phyloP scores from a whole-genome alignment of 1,140 invertebrate genomes.

The Pogonomyrmex barbatus region DNA sequence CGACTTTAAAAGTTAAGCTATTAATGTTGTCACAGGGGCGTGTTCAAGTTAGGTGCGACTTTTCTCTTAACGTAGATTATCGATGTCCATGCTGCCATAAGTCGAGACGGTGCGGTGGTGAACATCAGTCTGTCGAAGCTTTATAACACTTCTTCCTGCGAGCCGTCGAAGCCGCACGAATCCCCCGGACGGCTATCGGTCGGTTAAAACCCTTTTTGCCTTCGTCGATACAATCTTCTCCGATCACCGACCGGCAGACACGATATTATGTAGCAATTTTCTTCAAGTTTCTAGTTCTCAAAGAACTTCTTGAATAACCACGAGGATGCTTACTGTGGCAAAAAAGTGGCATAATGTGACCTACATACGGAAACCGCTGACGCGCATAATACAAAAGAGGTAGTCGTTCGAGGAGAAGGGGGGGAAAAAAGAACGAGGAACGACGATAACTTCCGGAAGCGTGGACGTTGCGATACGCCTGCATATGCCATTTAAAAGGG shows the following conservation, averaged over 20 bases:
- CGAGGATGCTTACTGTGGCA: background rate
- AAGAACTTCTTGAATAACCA: constrained; percentile 55
- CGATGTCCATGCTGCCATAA: constrained; percentile 35
- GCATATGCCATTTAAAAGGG: background rate
- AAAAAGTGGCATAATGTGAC: constrained; percentile 32
- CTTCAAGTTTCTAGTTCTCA: constrained; percentile 53
- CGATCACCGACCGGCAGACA: background rate
- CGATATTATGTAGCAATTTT: constrained; percentile 44
- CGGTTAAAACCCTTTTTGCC: constrained; percentile 51
- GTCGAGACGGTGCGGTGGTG: background rate
- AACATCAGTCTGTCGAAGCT: constrained; percentile 30
- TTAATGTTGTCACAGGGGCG: constrained; percentile 28
- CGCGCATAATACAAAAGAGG: constrained; percentile 55
- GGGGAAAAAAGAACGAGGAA: background rate
- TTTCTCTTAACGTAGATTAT: constrained; percentile 48
- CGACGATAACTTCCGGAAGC: constrained; percentile 34
- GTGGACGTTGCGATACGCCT: background rate
- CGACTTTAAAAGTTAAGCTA: constrained; percentile 42
- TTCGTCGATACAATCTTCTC: background rate
- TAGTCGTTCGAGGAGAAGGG: background rate
- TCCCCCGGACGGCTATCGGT: constrained; percentile 33
- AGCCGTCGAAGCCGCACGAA: constrained; percentile 44
- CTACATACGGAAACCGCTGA: constrained; percentile 52
- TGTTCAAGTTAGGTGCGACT: constrained; percentile 31
- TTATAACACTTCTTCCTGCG: constrained; percentile 59